A percentile compares a stretch with the other conserved stretches of the same genome.
phyloP scores from a whole-genome alignment of 2,113 vertebrate genomes.

The Peromyscus californicus region DNA sequence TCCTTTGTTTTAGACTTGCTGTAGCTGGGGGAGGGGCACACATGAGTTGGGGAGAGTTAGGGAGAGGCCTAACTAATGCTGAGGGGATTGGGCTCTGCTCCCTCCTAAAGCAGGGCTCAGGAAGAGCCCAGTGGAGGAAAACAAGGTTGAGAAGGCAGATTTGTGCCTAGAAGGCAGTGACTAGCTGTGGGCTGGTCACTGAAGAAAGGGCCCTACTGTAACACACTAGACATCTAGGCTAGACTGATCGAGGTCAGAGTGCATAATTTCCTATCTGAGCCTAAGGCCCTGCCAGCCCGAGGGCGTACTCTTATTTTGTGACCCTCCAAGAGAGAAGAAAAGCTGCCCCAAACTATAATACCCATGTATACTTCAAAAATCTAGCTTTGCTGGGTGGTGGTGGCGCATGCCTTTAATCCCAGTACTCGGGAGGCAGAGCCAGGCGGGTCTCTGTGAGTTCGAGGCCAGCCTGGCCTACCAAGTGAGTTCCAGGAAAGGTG shows the following conservation, averaged over 20 bases:
- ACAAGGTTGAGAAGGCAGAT: not conserved
- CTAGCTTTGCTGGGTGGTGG: no score
- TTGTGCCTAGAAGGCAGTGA: not conserved
- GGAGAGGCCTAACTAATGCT: not conserved
- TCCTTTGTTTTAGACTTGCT: not conserved
- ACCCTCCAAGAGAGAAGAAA: not conserved
- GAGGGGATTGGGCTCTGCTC: not conserved
- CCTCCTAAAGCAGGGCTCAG: not conserved
- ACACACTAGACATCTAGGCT: not conserved
- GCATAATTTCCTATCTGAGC: not conserved
- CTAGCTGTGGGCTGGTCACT: not conserved
- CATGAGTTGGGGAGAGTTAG: not conserved
- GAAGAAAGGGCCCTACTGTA: not conserved
- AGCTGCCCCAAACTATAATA: not conserved
- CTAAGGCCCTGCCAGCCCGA: not conserved
- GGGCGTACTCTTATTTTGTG: not conserved
- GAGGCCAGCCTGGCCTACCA: no score
- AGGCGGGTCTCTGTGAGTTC: no score
- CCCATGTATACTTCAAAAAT: not conserved
- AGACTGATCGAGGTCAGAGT: not conserved
- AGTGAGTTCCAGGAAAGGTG: no score
- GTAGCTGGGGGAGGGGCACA: not conserved
- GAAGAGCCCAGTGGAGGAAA: not conserved
- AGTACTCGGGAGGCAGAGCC: no score
- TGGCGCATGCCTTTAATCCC: no score